Percentiles rank a stretch among this genome's conserved stretches.
phyloP scores from a whole-genome alignment of 2,113 vertebrate genomes.

The Dermatemys mawii region DNA sequence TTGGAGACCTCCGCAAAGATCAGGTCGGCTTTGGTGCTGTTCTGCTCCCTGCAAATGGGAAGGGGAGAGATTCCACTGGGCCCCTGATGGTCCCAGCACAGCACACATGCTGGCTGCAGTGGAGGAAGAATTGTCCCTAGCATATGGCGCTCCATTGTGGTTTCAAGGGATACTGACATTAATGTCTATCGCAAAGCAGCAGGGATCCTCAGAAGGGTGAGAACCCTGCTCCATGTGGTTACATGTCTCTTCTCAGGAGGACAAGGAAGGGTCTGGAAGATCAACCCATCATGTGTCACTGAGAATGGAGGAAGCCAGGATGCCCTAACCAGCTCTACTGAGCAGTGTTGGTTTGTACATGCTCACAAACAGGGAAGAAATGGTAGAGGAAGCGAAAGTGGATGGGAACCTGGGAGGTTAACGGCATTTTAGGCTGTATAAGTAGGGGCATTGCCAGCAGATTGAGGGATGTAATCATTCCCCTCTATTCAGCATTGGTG shows the following conservation, averaged over 20 bases:
- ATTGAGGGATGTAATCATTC: too few species aligned
- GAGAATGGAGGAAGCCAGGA: background rate
- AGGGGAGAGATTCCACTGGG: background rate
- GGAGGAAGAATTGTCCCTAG: background rate
- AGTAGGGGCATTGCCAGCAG: too few species aligned
- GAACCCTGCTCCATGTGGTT: background rate
- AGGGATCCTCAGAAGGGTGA: background rate
- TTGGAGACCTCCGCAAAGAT: slow-evolving; percentile 78
- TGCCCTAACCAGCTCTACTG: background rate
- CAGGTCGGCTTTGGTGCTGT: slow-evolving; percentile 69
- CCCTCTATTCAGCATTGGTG: too few species aligned
- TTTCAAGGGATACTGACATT: background rate
- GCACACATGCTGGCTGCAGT: background rate
- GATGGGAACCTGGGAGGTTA: too few species aligned
- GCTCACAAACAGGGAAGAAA: too few species aligned
- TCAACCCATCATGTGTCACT: background rate
- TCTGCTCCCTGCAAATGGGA: slow-evolving; percentile 73
- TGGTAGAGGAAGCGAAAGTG: too few species aligned
- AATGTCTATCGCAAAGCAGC: background rate
- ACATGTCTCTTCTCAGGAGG: background rate
- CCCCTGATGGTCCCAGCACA: background rate
- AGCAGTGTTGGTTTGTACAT: background rate
- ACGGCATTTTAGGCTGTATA: too few species aligned
- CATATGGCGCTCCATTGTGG: background rate
- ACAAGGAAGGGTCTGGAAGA: background rate